Percentiles rank a stretch among this genome's conserved stretches.
These are phyloP conservation scores for Calameuta idolon DNA, from an alignment of 2,888 invertebrate species.

Conservation along the genomic window DNA sequence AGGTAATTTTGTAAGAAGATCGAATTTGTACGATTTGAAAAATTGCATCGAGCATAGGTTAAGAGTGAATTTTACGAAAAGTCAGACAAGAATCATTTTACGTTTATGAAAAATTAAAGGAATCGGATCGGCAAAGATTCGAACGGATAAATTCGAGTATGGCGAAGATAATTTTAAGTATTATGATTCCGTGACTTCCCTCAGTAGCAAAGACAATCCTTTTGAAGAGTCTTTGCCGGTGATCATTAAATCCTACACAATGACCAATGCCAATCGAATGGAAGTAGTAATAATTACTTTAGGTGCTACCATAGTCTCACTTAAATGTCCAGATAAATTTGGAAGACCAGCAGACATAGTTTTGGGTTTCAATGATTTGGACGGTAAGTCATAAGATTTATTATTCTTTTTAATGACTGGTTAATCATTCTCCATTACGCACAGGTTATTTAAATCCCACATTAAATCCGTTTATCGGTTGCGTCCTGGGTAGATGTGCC, in stretches of 20 bases:
- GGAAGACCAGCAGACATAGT: constrained; percentile 80
- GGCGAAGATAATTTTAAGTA: neutral
- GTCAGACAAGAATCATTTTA: neutral
- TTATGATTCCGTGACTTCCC: neutral
- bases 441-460: constrained; percentile 75
- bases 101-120: neutral
- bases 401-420: neutral
- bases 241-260: constrained; percentile 67
- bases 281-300: constrained; percentile 77
- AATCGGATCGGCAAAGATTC: constrained; percentile 11
- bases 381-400: constrained; percentile 69
- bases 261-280: constrained; percentile 76
- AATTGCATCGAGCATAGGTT: neutral
- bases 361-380: constrained; percentile 83
- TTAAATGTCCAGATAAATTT: constrained; percentile 80
- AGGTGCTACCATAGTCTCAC: constrained; percentile 83
- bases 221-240: neutral
- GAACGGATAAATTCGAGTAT: neutral
- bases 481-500: constrained; percentile 86
- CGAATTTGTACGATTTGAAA: neutral
- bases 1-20: constrained; percentile 27
- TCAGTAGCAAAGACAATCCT: neutral
- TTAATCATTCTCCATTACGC: neutral
- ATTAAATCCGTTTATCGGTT: constrained; percentile 85
- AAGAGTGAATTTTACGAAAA: neutral